Conservation (phyloP, 2,113 vertebrate genomes). For the Burhinus oedicnemus region DNA sequence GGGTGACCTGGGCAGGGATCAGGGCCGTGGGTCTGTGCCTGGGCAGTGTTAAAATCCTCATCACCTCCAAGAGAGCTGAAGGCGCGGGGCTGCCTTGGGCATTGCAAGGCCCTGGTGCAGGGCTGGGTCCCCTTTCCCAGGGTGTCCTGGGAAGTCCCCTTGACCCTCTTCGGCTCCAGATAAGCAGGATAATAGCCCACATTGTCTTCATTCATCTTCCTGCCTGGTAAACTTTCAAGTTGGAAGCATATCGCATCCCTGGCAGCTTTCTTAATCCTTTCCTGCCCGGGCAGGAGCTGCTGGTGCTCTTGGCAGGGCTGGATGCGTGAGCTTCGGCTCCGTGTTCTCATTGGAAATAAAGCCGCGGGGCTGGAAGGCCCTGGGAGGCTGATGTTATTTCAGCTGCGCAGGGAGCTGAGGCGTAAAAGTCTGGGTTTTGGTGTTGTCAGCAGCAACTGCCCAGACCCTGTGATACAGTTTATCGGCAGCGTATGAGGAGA, state of each 20-base stretch:
- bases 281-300: not conserved
- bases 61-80: fast-evolving
- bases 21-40: not conserved
- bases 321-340: not conserved
- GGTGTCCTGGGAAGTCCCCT: not conserved
- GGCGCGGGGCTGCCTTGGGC: not conserved
- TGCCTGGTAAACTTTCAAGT: conserved; percentile 2
- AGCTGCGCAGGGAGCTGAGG: conserved; percentile 16
- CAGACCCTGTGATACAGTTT: not conserved
- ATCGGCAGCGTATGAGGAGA: not conserved
- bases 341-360: not conserved
- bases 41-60: fast-evolving
- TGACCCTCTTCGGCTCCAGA: not conserved
- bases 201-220: conserved; percentile 15
- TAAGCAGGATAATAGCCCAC: conserved; percentile 7
- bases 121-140: not conserved
- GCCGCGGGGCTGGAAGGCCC: not conserved
- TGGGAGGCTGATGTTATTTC: conserved; percentile 40
- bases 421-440: conserved; percentile 6
- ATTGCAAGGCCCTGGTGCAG: not conserved
- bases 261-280: conserved; percentile 50
- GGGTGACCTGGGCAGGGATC: not conserved
- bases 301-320: not conserved
- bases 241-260: not conserved
- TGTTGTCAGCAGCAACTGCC: conserved; percentile 51